Conservation (phyloP, 2,797 vertebrate species). For the Pitangus sulphuratus region DNA sequence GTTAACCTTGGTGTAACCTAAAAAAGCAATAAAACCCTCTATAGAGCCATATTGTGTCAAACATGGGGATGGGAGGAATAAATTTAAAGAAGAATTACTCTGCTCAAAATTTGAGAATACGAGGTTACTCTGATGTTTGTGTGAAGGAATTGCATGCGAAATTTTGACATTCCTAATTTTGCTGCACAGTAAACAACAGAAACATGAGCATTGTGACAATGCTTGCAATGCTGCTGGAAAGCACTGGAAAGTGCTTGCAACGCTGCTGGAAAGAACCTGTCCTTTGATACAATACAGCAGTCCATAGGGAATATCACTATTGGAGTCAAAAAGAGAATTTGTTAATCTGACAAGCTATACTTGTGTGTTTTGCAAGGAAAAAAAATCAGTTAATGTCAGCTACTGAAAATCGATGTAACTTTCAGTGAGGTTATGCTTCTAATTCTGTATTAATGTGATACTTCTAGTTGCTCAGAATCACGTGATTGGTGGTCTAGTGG, state of each 20-base stretch:
- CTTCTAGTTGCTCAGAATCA: not conserved
- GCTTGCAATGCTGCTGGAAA: not conserved
- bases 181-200: not conserved
- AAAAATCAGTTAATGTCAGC: not conserved
- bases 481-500: not conserved
- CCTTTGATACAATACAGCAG: not conserved
- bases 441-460: not conserved
- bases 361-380: not conserved
- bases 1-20: not conserved
- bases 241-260: not conserved
- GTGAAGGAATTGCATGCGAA: not conserved
- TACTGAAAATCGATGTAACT: rapidly evolving
- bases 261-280: not conserved
- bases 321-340: not conserved
- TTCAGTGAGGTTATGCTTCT: not conserved
- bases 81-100: not conserved
- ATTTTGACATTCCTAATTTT: not conserved
- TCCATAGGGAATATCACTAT: not conserved
- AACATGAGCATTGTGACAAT: not conserved
- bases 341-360: not conserved
- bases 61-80: rapidly evolving
- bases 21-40: not conserved
- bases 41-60: not conserved
- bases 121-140: not conserved
- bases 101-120: not conserved